These are phyloP conservation scores for Trachymyrmex cornetzi DNA, from an alignment of 1,140 invertebrate genomes.

Conservation along the genomic window DNA sequence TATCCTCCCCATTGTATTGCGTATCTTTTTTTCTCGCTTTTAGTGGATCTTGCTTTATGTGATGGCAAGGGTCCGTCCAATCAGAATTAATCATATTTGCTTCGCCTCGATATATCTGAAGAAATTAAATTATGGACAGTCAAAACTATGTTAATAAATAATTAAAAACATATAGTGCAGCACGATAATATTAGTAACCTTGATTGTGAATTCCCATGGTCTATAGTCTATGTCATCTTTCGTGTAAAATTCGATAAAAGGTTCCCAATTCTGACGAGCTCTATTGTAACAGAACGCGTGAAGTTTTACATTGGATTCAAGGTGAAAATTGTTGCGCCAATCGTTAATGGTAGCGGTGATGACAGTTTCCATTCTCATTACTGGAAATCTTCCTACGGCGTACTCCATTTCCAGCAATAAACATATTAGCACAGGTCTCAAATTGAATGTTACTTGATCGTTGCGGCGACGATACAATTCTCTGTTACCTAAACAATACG, in stretches of 20 bases:
- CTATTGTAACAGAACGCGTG: constrained; percentile 93
- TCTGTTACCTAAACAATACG: constrained; percentile 35
- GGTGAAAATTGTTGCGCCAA: constrained; percentile 80
- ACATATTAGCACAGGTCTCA: constrained; percentile 79
- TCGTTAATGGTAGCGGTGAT: constrained; percentile 77
- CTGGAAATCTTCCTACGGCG: constrained; percentile 80
- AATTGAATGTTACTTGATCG: constrained; percentile 75
- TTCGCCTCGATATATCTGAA: constrained; percentile 87
- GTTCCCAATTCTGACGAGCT: constrained; percentile 92
- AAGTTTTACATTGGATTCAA: constrained; percentile 86
- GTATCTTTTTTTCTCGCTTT: constrained; percentile 76
- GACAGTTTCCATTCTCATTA: constrained; percentile 79
- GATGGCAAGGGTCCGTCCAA: constrained; percentile 74
- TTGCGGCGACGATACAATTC: constrained; percentile 44
- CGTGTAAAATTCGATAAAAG: constrained; percentile 91
- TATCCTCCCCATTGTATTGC: constrained; percentile 79
- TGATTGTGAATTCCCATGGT: constrained; percentile 92
- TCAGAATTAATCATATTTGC: constrained; percentile 89
- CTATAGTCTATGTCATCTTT: constrained; percentile 90
- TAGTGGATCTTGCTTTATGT: constrained; percentile 68
- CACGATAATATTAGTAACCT: constrained; percentile 83
- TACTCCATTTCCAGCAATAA: constrained; percentile 82
- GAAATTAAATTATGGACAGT: constrained; percentile 15
- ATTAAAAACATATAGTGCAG: not conserved
- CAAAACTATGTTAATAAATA: constrained; percentile 32